These are phyloP conservation scores for Scaptomyza montana DNA, from an alignment of 1,140 invertebrate species.

Conservation along the genomic window DNA sequence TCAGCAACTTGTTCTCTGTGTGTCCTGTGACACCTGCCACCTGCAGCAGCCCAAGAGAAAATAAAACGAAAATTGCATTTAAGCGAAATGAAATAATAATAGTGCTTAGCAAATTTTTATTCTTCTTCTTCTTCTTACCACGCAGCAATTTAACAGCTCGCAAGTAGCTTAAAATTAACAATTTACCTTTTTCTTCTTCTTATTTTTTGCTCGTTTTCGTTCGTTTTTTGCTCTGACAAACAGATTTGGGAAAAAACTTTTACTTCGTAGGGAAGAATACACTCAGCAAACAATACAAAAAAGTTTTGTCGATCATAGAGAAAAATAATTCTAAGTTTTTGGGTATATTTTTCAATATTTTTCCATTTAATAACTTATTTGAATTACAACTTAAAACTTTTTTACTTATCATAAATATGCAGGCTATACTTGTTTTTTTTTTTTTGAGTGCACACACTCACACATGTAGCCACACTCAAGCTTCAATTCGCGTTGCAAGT, in stretches of 20 bases:
- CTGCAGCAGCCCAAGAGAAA: background rate
- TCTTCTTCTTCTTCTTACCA: conserved; percentile 11
- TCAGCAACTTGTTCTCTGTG: background rate
- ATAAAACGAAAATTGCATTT: conserved; percentile 26
- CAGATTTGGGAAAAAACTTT: conserved; percentile 32
- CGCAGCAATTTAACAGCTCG: conserved; percentile 17
- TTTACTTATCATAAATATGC: background rate
- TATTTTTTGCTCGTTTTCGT: background rate
- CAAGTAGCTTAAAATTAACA: conserved; percentile 76
- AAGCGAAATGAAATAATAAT: conserved; percentile 26
- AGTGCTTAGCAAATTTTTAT: conserved; percentile 13
- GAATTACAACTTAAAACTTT: no score
- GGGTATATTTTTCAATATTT: background rate
- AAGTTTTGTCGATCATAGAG: no score
- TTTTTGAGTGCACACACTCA: background rate
- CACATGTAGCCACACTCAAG: conserved; percentile 4
- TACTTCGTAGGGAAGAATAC: conserved; percentile 16
- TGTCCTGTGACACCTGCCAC: conserved; percentile 10
- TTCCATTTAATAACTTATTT: background rate
- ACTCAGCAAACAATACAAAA: conserved; percentile 22
- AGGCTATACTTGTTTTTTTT: background rate
- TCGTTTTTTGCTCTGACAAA: conserved; percentile 54
- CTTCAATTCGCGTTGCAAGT: conserved; percentile 41
- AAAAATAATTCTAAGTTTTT: no score
- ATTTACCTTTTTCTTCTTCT: conserved; percentile 58